phyloP scores from a whole-genome alignment of 2,797 vertebrate species.

The Bufotes viridis region DNA sequence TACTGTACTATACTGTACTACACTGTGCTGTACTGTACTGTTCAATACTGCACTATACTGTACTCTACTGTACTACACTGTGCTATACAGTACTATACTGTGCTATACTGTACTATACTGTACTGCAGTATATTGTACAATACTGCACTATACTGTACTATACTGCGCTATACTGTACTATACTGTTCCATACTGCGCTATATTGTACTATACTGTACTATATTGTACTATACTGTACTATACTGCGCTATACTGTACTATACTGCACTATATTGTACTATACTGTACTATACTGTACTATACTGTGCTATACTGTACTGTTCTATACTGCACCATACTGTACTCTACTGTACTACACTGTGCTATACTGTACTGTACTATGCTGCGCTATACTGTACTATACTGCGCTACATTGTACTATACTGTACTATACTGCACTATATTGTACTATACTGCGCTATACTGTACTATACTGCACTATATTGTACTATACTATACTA shows the following conservation, averaged over 20 bases:
- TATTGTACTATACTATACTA: not conserved
- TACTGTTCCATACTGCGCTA: not conserved
- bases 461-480: not conserved
- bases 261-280: not conserved
- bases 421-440: not conserved
- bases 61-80: not conserved
- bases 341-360: not conserved
- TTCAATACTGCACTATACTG: not conserved
- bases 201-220: conserved; percentile 3
- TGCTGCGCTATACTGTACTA: not conserved
- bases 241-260: conserved; percentile 1
- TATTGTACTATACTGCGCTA: conserved; percentile 6
- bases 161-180: not conserved
- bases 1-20: not conserved
- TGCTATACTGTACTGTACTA: not conserved
- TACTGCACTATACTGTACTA: not conserved
- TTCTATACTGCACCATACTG: not conserved
- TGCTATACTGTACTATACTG: not conserved
- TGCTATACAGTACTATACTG: not conserved
- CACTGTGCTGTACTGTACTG: not conserved
- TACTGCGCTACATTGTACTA: not conserved
- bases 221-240: conserved; percentile 5
- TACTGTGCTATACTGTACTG: conserved; percentile 4
- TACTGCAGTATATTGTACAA: not conserved
- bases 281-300: conserved; percentile 17